Evolutionary conservation across 2,888 invertebrate species (phyloP), one percentile per base, ranked within the genome.

Genomic region (Ichneumoninae sp.): DNA sequence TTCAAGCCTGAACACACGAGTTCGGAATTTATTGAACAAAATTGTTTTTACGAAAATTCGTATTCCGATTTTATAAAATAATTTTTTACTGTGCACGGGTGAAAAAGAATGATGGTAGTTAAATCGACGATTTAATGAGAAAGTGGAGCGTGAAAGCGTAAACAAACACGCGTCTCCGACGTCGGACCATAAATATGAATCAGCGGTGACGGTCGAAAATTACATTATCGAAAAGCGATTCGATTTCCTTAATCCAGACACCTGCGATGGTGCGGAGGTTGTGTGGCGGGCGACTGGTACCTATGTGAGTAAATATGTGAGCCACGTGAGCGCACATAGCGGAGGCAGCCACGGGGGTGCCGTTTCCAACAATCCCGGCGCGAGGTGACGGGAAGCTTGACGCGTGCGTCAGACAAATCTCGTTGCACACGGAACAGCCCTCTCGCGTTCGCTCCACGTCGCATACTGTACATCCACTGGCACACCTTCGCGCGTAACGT

Each of bases 241-340:
- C 13, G 44, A 22, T 63, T 74, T 47, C n/a, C n/a, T 40, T 44
- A 26, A 36, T 47, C 47, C 60, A 10, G 30, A 60, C 30, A 63
- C 16, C 63, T 30, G 33, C 22, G 40, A 40, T 7, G 22, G 54
- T 57, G 16, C 0, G 26, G 57, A 57, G 10, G 19, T 10, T 22
- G 63, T 33, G 10, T 7, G 30, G 54, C n/a, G 40, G 26, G n/a
- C 10, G 54, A 33, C 33, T 33, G 33, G n/a, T 33, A 33, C 13
- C 63, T 63, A 30, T 66, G 57, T 47, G 44, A 26, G 10, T 60
- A 47, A 26, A 60, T 66, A 54, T 44, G 54, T 66, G 76, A 80
- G 26, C 82, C 57, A 76, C 75, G 79, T 79, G 76, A 68, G 79
- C 26, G 70, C 81, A 78, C 65, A 92, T 90, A 91, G 91, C 92